Evolutionary conservation across 2,797 vertebrate species (phyloP).

Genomic region (Lepilemur ruficaudatus): DNA sequence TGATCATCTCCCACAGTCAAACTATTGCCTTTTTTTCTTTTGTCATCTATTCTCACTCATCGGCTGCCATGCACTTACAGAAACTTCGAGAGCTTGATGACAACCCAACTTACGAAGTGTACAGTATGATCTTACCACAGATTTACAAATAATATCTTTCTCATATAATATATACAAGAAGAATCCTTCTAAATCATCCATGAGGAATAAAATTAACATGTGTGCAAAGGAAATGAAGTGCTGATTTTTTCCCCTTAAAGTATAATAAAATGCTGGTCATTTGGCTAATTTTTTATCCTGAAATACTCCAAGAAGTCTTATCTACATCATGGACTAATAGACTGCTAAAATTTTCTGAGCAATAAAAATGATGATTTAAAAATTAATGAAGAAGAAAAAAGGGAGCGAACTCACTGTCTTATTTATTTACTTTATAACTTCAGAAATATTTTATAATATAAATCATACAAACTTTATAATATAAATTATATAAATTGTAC

Average conservation of each 20-base stretch:
- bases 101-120: neutral
- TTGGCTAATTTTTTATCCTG: slow-evolving; percentile 10
- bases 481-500: neutral
- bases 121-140: neutral
- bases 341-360: neutral
- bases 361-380: slow-evolving; percentile 48
- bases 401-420: neutral
- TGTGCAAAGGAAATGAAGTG: neutral
- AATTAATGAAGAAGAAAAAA: slow-evolving; percentile 47
- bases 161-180: neutral
- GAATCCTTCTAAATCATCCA: neutral
- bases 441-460: slow-evolving; percentile 11
- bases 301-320: slow-evolving; percentile 30
- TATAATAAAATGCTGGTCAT: slow-evolving; percentile 28
- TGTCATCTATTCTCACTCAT: slow-evolving; percentile 3
- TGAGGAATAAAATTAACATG: slow-evolving; percentile 18
- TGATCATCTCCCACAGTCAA: neutral
- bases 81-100: slow-evolving; percentile 10
- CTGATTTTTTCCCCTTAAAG: neutral
- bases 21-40: neutral
- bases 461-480: neutral
- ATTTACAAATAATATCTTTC: slow-evolving; percentile 46
- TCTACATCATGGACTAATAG: neutral
- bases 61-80: neutral
- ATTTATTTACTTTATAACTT: slow-evolving; percentile 45